These are phyloP conservation scores for Aldabrachelys gigantea DNA, from an alignment of 2,113 vertebrate species.

Conservation along the genomic window DNA sequence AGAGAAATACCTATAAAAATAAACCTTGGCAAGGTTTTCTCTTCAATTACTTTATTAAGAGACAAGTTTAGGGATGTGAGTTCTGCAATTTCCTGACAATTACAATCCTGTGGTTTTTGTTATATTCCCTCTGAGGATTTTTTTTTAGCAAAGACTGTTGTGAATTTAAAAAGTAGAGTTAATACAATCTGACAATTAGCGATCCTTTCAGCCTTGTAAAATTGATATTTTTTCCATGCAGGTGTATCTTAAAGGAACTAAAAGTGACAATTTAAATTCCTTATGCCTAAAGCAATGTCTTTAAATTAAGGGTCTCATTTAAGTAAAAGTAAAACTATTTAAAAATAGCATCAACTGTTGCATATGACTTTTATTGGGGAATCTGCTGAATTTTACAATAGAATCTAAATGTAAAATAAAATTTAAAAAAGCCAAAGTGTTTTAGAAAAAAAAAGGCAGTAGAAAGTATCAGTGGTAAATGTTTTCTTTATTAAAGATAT, in stretches of 20 bases:
- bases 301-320: conserved; percentile 19
- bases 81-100: conserved; percentile 19
- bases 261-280: conserved; percentile 3
- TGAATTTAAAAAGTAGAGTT: conserved; percentile 6
- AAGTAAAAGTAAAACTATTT: background rate
- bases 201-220: conserved; percentile 13
- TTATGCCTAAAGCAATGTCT: background rate
- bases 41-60: conserved; percentile 35
- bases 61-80: background rate
- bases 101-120: background rate
- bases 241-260: background rate
- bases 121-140: background rate
- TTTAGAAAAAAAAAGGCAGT: background rate
- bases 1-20: conserved; percentile 8
- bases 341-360: background rate
- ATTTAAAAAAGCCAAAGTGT: background rate
- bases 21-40: background rate
- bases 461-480: background rate
- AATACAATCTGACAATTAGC: conserved; percentile 14
- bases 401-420: background rate
- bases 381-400: background rate
- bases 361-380: background rate
- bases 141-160: background rate
- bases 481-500: background rate
- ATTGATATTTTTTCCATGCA: conserved; percentile 18